phyloP scores from a whole-genome alignment of 2,113 vertebrate species.

The Engraulis encrasicolus region DNA sequence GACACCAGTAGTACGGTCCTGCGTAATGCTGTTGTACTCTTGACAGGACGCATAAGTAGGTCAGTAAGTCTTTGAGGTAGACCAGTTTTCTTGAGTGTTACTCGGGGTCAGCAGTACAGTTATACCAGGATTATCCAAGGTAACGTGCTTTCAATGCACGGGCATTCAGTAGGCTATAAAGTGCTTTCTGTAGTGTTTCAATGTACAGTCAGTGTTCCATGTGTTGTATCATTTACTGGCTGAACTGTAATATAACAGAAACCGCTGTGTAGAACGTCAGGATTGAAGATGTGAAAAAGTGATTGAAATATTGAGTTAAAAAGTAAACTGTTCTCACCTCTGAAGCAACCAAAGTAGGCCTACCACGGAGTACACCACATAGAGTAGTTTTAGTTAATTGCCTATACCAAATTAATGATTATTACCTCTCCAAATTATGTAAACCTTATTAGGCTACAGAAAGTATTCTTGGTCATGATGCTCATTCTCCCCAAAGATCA shows the following conservation, averaged over 20 bases:
- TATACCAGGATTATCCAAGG: not conserved
- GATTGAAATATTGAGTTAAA: not conserved
- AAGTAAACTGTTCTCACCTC: not conserved
- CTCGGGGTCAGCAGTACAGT: not conserved
- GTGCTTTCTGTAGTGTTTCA: no score
- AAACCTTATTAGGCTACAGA: no score
- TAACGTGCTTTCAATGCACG: no score
- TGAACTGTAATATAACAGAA: not conserved
- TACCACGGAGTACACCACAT: no score
- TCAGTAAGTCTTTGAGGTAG: constrained; percentile 8
- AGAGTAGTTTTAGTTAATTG: no score
- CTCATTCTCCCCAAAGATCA: not conserved
- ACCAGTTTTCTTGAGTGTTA: not conserved
- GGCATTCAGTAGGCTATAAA: no score
- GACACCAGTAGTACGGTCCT: not conserved
- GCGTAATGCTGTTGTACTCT: not conserved
- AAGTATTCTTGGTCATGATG: no score
- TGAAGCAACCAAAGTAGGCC: not conserved
- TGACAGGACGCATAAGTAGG: constrained; percentile 9
- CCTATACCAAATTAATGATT: no score
- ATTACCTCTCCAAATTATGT: no score
- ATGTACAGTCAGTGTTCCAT: not conserved
- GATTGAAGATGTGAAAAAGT: no score
- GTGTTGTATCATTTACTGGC: not conserved
- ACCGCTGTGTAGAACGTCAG: not conserved